Base-by-base conservation (phyloP, 2,797 vertebrate species). In the Taeniopygia guttata region DNA sequence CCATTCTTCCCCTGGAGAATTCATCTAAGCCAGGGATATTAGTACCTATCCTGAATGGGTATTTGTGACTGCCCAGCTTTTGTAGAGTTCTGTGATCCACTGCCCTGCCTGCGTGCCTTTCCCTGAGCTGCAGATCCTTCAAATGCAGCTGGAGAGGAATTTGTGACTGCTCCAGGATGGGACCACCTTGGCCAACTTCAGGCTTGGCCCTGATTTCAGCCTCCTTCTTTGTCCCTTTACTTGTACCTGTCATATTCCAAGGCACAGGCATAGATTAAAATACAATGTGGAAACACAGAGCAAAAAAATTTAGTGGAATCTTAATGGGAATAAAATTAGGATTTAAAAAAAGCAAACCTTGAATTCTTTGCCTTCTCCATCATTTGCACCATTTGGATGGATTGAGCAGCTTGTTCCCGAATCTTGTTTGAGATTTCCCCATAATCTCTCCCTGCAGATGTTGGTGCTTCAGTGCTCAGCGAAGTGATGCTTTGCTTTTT, bases 381-480 rank as follows among this genome's bases (percentile, higher is more conserved):
- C 23, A 0, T n/a, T 69, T 43, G 32, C 54, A 38, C 19, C 13
- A 0, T 74, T 64, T 13, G 42, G 34, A 30, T 30, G 56, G 75
- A 49, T 22, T 1, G 32, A 72, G 67, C 8, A 36, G 48, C 49
- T 79, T 48, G 15, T 29, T 90, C 60, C 45, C 54, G 17, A 46
- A 49, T 52, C 81, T 90, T 0, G 0, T 77, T 83, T 92, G 8
- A 16, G 40, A 43, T 87, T 73, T 80, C 36, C 88, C 45, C 30
- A 48, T 45, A 32, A 67, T 83, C 79, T 90, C 75, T 67, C 69
- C 56, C 78, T 79, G 78, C 95, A 92, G 92, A 92, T 94, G 91
- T 89, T n/a, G 3, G 42, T 90, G 85, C 95, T 93, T 90, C 84
- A 91, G 51, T 26, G 25, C 49, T 18, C 46, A 59, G 43, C 34